Evolutionary conservation across 2,797 vertebrate species (phyloP), one percentile per base, ranked within the genome.

Genomic region (Neopelma chrysocephalum): DNA sequence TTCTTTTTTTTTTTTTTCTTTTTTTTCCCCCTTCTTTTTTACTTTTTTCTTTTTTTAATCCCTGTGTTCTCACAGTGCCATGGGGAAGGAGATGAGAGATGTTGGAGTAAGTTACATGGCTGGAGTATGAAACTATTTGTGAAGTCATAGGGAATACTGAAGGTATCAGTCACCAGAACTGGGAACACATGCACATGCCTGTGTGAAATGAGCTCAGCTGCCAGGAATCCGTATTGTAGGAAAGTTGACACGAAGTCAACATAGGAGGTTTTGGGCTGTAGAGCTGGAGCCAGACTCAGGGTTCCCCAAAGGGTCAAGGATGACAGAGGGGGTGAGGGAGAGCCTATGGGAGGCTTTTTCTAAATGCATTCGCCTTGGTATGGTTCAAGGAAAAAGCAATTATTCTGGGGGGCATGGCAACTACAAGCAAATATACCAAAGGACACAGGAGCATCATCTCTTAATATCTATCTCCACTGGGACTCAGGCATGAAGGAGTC

Each of bases 101-200:
- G 32, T 13, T 16, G 9, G 50, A 45, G 18, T 77, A 65, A 80
- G 82, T 73, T 88, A 32, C 15, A n/a, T 53, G 11, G 56, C 47
- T 77, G 43, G 5, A 18, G 15, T 66, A 50, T 70, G 70, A 93
- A 81, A 93, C 27, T 65, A 69, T 68, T 83, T 86, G n/a, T 64
- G 77, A 91, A 96, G 61, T 56, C 69, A 65, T 4, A 51, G 82
- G 54, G 62, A 87, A 70, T 95, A 77, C 77, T 94, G 80, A 89
- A 78, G 36, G 36, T 83, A 69, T 69, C 85, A 73, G 80, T 79
- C 87, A 89, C 85, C 77, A 79, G 83, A 73, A 82, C 1, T 3
- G 56, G 70, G 66, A 89, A 79, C 82, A 79, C 45, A 6, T 73
- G 88, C 75, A 50, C 57, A 64, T 57, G 83, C 73, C 68, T 64